Evolutionary conservation across 2,888 invertebrate species (phyloP), one percentile per base, ranked within the genome.

Genomic region (Azorinus chamasolen): DNA sequence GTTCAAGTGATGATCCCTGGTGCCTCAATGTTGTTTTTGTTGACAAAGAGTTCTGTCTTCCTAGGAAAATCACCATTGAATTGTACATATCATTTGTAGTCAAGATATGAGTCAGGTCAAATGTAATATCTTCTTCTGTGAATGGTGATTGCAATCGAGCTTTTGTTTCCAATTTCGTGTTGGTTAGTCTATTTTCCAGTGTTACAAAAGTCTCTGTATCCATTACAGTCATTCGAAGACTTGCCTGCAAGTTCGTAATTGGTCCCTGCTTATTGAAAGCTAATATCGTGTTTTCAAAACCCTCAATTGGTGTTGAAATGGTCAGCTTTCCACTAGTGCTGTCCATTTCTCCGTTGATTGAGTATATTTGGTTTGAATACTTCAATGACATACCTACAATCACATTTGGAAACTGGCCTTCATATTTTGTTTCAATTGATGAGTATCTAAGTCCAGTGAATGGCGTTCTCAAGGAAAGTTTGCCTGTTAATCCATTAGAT

Each of bases 101-200:
- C n/a, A 70, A 70, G 32, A 25, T 70, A 22, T 64, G 45, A 10
- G 45, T 18, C 4, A 74, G 37, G 12, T 79, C 70, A 53, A 74
- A 62, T 20, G 45, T 20, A 0, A 73, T 24, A 20, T 72, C 69
- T 14, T 79, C 66, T n/a, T 78, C 65, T 12, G 66, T 65, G 27
- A 65, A 79, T 0, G 79, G 79, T 5, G 70, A 65, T 53, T 57
- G 41, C 12, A 79, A 39, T 39, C n/a, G 50, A 48, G 59, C 73
- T 39, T 62, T 74, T 51, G 74, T 66, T 18, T 70, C 62, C 24
- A 79, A 37, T 46, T 50, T 50, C 8, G 48, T 22, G 14, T 24
- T 55, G 5, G 48, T 50, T 22, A 65, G 41, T n/a, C 24, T 53
- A 50, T 70, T 74, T 55, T 64, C 48, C 20, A 79, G 50, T 22